Evolutionary conservation across 2,113 vertebrate species (phyloP).

Genomic region (Manacus vitellinus): DNA sequence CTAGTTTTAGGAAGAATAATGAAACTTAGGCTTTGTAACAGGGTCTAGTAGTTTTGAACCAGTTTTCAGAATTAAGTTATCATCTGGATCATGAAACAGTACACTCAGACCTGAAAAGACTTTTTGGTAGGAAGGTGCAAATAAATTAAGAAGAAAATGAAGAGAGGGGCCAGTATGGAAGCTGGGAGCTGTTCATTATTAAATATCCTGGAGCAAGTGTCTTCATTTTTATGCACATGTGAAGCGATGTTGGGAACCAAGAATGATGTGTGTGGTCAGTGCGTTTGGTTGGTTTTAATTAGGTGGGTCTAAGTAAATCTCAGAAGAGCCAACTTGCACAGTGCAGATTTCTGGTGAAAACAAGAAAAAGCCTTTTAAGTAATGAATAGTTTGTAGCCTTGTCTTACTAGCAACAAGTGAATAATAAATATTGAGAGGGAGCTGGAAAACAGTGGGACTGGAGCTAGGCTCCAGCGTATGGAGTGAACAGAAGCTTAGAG

Average conservation of each 20-base stretch:
- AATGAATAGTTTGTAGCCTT: neutral
- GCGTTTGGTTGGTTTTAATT: neutral
- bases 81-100: neutral
- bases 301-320: neutral
- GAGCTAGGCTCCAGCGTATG: accelerated
- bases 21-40: accelerated
- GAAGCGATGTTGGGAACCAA: neutral
- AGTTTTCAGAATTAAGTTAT: neutral
- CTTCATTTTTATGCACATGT: neutral
- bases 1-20: neutral
- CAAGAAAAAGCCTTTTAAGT: neutral
- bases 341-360: neutral
- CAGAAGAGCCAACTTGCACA: neutral
- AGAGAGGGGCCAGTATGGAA: neutral
- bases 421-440: neutral
- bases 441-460: neutral
- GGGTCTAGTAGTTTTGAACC: neutral
- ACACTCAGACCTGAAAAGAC: neutral
- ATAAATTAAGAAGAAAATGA: neutral
- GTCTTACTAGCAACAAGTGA: neutral
- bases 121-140: neutral
- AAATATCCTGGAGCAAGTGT: neutral
- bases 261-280: neutral
- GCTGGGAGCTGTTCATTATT: neutral
- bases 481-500: neutral